These are phyloP conservation scores for Corythaeola cristata DNA, from an alignment of 2,113 vertebrate genomes.

Conservation along the genomic window DNA sequence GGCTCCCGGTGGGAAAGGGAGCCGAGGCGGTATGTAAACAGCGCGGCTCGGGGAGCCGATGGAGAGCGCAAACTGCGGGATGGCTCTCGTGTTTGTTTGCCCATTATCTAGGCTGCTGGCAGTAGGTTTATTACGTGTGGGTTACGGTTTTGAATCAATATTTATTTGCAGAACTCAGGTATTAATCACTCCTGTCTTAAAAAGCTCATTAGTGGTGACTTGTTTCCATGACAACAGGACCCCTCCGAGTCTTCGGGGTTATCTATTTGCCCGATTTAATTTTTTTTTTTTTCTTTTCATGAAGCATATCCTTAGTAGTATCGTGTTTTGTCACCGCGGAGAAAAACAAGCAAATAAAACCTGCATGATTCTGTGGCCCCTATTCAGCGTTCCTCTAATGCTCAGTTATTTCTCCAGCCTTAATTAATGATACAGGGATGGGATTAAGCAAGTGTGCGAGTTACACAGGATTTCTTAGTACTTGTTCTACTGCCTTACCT, in stretches of 20 bases:
- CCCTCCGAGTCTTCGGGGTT: conserved; percentile 22
- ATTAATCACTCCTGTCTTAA: conserved; percentile 14
- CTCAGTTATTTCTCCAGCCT: neutral
- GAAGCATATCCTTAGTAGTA: accelerated
- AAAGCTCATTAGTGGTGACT: conserved; percentile 48
- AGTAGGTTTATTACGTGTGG: neutral
- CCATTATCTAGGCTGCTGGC: neutral
- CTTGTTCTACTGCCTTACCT: neutral
- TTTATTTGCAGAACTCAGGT: neutral
- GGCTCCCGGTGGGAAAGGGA: neutral
- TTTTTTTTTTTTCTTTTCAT: neutral
- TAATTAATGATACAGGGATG: neutral
- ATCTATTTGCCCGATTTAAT: neutral
- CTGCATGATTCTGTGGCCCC: neutral
- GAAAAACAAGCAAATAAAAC: neutral
- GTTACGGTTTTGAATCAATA: neutral
- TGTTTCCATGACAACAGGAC: conserved; percentile 69
- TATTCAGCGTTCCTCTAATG: neutral
- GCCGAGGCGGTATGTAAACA: neutral
- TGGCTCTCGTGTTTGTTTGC: neutral
- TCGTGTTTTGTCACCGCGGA: neutral
- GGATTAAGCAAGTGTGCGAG: neutral
- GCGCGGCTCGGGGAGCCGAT: neutral
- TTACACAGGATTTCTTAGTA: neutral
- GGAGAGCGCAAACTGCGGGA: neutral